phyloP scores from a whole-genome alignment of 64 coral and sea anemone species.

The Anthopleura sola region DNA sequence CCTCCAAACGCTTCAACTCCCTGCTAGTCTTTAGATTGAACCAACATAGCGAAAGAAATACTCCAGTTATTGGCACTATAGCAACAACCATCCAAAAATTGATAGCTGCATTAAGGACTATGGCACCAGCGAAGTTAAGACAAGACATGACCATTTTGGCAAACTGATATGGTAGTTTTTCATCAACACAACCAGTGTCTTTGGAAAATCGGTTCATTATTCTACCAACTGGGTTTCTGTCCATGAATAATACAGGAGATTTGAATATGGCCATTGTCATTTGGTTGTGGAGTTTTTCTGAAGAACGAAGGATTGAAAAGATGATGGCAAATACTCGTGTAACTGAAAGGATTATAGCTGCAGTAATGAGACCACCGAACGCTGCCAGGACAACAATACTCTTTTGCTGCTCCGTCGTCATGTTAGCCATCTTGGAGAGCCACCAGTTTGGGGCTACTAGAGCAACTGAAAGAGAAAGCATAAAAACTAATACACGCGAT shows the following conservation, averaged over 20 bases:
- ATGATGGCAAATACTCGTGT: conserved; percentile 8
- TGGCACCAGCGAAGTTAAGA: conserved; percentile 5
- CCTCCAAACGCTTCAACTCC: conserved; percentile 23
- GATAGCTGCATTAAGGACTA: not conserved
- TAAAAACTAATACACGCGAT: no score
- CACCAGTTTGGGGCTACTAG: conserved; percentile 38
- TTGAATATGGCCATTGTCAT: conserved; percentile 53
- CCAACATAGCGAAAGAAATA: not conserved
- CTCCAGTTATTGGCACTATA: not conserved
- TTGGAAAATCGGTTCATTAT: conserved; percentile 76
- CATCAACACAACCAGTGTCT: conserved; percentile 43
- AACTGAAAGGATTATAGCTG: conserved; percentile 23
- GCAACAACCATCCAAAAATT: conserved; percentile 29
- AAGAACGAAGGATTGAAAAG: conserved; percentile 29
- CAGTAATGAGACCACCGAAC: conserved; percentile 21
- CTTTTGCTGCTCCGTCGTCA: conserved; percentile 8
- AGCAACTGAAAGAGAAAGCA: not conserved
- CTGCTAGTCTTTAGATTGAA: conserved; percentile 17
- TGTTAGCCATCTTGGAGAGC: conserved; percentile 35
- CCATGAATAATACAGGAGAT: conserved; percentile 54
- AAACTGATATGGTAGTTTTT: conserved; percentile 29
- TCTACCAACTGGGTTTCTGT: conserved; percentile 56
- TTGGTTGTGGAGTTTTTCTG: conserved; percentile 51
- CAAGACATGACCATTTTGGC: conserved; percentile 17
- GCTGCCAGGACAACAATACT: conserved; percentile 2